These are phyloP conservation scores for Stictocephala bisonia DNA, from an alignment of 2,888 invertebrate genomes.

Conservation along the genomic window DNA sequence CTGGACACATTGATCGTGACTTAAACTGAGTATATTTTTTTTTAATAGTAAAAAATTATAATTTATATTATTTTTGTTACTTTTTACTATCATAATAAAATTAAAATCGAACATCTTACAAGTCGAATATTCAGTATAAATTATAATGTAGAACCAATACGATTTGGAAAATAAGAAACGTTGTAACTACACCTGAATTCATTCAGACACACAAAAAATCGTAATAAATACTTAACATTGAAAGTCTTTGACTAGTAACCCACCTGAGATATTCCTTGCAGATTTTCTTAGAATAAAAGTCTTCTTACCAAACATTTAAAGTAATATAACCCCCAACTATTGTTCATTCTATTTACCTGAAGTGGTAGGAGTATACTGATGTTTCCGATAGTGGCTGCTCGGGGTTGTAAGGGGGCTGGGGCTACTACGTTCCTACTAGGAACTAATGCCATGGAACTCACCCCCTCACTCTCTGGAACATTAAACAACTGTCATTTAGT, in stretches of 20 bases:
- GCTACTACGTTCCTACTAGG: conserved; percentile 54
- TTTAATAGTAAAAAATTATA: too few relatives aligned
- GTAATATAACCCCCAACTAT: not conserved
- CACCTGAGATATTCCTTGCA: not conserved
- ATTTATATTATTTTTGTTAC: not conserved
- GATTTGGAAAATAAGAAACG: too few relatives aligned
- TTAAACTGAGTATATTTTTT: too few relatives aligned
- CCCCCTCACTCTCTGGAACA: conserved; percentile 35
- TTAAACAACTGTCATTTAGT: too few relatives aligned
- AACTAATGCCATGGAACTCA: conserved; percentile 16
- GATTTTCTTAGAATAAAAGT: not conserved
- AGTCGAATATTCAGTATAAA: too few relatives aligned
- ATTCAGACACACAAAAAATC: too few relatives aligned
- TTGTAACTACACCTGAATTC: too few relatives aligned
- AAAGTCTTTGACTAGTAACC: not conserved
- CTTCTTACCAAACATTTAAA: not conserved
- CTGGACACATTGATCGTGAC: too few relatives aligned
- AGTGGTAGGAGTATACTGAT: conserved; percentile 76
- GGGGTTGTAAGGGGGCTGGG: conserved; percentile 57
- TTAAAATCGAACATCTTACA: too few relatives aligned
- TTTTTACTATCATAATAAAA: not conserved
- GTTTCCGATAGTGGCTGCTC: conserved; percentile 72
- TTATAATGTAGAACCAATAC: too few relatives aligned
- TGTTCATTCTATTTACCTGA: conserved; percentile 68
- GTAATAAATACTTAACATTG: not conserved